Conservation (phyloP, 2,113 vertebrate genomes). For the Xiphias gladius region DNA sequence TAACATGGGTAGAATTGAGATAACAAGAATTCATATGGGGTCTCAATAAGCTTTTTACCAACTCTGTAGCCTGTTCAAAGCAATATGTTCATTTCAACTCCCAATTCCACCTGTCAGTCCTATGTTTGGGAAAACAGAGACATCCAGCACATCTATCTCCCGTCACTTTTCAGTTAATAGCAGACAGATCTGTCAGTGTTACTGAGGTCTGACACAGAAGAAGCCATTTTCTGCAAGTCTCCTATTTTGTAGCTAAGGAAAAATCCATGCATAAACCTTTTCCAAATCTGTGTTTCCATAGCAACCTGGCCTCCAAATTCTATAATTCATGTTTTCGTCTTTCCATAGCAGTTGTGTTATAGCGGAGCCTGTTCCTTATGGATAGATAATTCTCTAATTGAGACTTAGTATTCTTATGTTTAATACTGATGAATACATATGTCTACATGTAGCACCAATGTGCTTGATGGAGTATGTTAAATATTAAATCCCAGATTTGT, state of each 20-base stretch:
- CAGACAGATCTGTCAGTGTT: neutral
- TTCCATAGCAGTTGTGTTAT: neutral
- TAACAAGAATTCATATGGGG: neutral
- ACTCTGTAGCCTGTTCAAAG: neutral
- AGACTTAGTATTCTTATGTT: neutral
- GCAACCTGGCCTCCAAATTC: constrained; percentile 67
- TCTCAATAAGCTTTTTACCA: neutral
- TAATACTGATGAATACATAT: constrained; percentile 8
- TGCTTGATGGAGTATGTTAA: constrained; percentile 1
- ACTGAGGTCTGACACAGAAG: neutral
- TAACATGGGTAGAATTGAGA: neutral
- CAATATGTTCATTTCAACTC: neutral
- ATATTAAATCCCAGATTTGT: constrained; percentile 50
- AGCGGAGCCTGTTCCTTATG: neutral
- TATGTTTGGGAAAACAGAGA: neutral
- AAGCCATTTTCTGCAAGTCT: constrained; percentile 15
- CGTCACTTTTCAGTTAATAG: neutral
- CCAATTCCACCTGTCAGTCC: neutral
- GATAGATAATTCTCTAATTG: neutral
- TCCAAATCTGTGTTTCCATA: constrained; percentile 75
- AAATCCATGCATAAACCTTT: constrained; percentile 40
- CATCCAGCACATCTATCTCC: neutral
- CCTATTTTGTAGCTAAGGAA: constrained; percentile 4
- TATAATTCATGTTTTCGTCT: constrained; percentile 43
- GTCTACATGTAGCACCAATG: constrained; percentile 1